Conservation (phyloP, 2,797 vertebrate species). For the Labroides dimidiatus region DNA sequence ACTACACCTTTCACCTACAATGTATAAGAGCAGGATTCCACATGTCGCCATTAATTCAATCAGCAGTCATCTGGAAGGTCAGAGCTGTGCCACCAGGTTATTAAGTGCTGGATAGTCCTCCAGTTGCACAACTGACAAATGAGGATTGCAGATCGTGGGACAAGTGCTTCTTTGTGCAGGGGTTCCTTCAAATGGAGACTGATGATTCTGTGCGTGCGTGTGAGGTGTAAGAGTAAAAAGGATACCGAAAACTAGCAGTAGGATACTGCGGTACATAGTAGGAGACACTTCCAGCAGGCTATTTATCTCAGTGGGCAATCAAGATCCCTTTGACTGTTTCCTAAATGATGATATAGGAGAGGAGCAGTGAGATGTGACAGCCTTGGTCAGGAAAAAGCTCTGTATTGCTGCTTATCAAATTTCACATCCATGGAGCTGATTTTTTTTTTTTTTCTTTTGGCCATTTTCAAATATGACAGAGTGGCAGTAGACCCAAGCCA, state of each 20-base stretch:
- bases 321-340: slow-evolving; percentile 38
- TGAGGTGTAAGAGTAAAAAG: slow-evolving; percentile 30
- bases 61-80: slow-evolving; percentile 67
- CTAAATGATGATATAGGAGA: slow-evolving; percentile 56
- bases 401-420: slow-evolving; percentile 42
- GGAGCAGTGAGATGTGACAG: slow-evolving; percentile 55
- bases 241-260: slow-evolving; percentile 35
- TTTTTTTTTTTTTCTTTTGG: slow-evolving; percentile 29
- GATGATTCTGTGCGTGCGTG: slow-evolving; percentile 57
- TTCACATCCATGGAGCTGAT: slow-evolving; percentile 42
- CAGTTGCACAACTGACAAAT: slow-evolving; percentile 76
- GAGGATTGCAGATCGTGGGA: slow-evolving; percentile 53
- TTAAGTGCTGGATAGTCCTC: slow-evolving; percentile 62
- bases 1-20: slow-evolving; percentile 38
- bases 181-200: slow-evolving; percentile 67
- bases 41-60: slow-evolving; percentile 61
- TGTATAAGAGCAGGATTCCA: slow-evolving; percentile 54
- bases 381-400: slow-evolving; percentile 30
- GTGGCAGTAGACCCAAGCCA: slow-evolving; percentile 22
- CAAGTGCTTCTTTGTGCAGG: slow-evolving; percentile 77
- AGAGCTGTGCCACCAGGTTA: slow-evolving; percentile 62
- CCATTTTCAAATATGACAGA: slow-evolving; percentile 34
- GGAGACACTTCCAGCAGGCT: slow-evolving; percentile 48
- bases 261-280: slow-evolving; percentile 48
- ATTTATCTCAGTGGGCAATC: slow-evolving; percentile 62